Evolutionary conservation across 2,113 vertebrate genomes (phyloP), one percentile per base, ranked within the genome.

Genomic region (Lampris megalopsis): DNA sequence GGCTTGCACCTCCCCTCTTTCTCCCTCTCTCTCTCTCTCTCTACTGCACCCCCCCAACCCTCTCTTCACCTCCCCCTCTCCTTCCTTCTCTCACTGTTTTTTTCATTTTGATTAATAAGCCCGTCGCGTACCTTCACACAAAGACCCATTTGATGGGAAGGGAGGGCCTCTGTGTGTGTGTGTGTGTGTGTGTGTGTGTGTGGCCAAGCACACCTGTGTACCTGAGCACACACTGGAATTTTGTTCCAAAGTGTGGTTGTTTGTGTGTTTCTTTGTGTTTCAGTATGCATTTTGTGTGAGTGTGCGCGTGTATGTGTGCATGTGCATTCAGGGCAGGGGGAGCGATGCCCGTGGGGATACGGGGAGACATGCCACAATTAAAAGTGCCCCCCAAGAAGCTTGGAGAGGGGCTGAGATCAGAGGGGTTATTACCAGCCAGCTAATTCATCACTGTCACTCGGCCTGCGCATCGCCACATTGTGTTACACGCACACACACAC

Each of bases 401-500:
- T 73, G 9, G 79, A 87, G 89, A 84, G 81, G 48, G 50, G 68
- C 81, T 73, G 74, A 86, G 89, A 92, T 92, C 89, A 93, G 86
- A 79, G 71, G 79, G 81, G 86, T 89, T 92, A 90, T 93, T 92
- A 91, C 86, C 77, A 76, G 79, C 57, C 2, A 58, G 80, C 84
- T 92, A 89, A 94, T 94, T 92, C 90, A 94, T 93, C 92, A 94
- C 84, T 90, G 90, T 93, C 90, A 88, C 57, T 79, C 75, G 60
- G 75, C 56, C 61, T 8, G 61, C 0, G 3, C 71, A 72, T 84
- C 64, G 4, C 59, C 58, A 69, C 83, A 64, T 88, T 80, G 82
- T 24, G 66, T 78, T 81, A 80, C 79, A 74, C 71, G 65, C 69
- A 68, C 74, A 63, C 68, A 68, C 80, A 79, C 35, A 50, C 63